These are phyloP conservation scores for Magallana ariakensis DNA, from an alignment of 1,140 invertebrate species.

Conservation along the genomic window DNA sequence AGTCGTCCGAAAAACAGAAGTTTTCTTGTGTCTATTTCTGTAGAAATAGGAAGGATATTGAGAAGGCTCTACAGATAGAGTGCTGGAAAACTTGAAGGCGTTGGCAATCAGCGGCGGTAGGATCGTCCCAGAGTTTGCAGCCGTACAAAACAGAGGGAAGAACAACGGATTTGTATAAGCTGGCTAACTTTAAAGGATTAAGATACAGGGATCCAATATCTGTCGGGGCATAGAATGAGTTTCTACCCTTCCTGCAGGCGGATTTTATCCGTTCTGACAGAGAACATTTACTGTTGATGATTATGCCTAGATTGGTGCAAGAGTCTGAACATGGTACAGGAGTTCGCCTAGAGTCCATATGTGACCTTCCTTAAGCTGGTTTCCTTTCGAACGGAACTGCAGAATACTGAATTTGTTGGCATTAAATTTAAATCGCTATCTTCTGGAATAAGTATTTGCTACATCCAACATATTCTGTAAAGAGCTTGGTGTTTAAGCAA, in stretches of 20 bases:
- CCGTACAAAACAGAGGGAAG: background rate
- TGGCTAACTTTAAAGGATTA: background rate
- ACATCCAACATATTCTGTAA: conserved; percentile 15
- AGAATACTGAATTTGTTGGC: no score
- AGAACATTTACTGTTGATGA: background rate
- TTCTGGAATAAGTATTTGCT: background rate
- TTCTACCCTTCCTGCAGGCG: conserved; percentile 29
- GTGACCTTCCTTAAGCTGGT: background rate
- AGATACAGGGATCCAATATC: conserved; percentile 9
- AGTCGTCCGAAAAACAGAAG: background rate
- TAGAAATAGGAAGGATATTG: background rate
- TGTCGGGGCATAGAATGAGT: conserved; percentile 23
- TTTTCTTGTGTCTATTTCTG: background rate
- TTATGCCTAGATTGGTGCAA: background rate
- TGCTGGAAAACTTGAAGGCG: background rate
- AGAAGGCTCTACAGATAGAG: background rate
- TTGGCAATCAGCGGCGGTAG: background rate
- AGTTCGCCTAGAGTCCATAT: background rate
- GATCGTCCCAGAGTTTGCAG: background rate
- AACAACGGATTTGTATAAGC: background rate
- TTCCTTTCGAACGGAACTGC: no score
- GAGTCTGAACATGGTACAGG: background rate
- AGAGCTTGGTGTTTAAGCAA: background rate
- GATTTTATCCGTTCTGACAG: background rate
- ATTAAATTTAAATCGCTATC: conserved; percentile 32